Evolutionary conservation across 2,113 vertebrate species (phyloP), one percentile per base, ranked within the genome.

Genomic region (Lamprologus ornatipinnis): DNA sequence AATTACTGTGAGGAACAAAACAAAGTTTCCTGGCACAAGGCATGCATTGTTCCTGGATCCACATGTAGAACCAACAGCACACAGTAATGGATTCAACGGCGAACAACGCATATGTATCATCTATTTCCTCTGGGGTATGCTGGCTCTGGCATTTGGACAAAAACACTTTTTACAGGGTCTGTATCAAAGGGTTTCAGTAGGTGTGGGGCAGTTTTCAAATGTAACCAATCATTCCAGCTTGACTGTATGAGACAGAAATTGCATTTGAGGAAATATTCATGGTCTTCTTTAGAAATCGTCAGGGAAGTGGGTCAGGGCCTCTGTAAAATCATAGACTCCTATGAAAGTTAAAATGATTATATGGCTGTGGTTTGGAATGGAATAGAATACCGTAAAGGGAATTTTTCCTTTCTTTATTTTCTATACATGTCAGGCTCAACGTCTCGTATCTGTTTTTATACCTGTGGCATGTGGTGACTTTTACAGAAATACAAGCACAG

Each of bases 21-120:
- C 37, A 8, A 3, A 15, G 60, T 45, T 88, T 81, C 21, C 6
- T 84, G 81, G 83, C 58, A 73, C 47, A 85, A 65, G 55, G 65
- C 40, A 17, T 28, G 17, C 42, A 60, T 80, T 3, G n/a, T 35
- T 40, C 33, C n/a, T 17, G 1, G 47, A 81, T 63, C 80, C n/a
- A 23, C 68, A 33, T 85, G 54, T 58, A 45, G 73, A 79, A 78
- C 4, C 70, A 84, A 81, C 55, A 81, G 68, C 68, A 60, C 55
- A 75, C 5, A 86, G 78, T 89, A 88, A 86, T 80, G 65, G 83
- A 51, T 90, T 92, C 85, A 87, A 49, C 47, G 23, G 60, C 37
- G 85, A 87, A 93, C 93, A 95, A 93, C 91, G 85, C 86, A 84
- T 85, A 78, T 82, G 91, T 92, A 87, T 92, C 80, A 80, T 91